phyloP scores from a whole-genome alignment of 2,888 invertebrate species.

The Drosophila pseudotakahashii region DNA sequence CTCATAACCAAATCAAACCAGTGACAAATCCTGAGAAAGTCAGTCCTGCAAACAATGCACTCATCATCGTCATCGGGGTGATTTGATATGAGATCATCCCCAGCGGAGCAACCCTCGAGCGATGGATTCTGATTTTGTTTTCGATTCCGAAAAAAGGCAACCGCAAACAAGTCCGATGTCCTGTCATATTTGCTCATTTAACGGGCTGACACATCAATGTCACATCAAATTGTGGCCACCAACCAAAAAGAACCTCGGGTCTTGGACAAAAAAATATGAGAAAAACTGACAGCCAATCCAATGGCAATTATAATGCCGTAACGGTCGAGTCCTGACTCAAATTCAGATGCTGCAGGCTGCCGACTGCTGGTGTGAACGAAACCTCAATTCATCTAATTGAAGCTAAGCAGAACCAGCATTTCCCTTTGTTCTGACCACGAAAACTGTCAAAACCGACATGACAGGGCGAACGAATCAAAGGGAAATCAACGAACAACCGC shows the following conservation, averaged over 20 bases:
- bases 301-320: conserved; percentile 76
- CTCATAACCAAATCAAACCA: conserved; percentile 55
- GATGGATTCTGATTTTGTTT: not conserved
- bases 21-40: conserved; percentile 79
- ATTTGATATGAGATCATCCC: conserved; percentile 28
- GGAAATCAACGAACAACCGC: conserved; percentile 55
- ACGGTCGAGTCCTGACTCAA: conserved; percentile 40
- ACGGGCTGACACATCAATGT: conserved; percentile 83
- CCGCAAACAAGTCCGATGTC: conserved; percentile 61
- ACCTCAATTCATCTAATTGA: conserved; percentile 78
- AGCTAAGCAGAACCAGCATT: conserved; percentile 75
- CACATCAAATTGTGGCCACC: conserved; percentile 69
- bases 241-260: conserved; percentile 47
- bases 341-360: conserved; percentile 21
- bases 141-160: conserved; percentile 19
- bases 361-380: conserved; percentile 52
- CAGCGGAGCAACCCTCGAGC: conserved; percentile 56
- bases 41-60: conserved; percentile 60
- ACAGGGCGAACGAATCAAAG: conserved; percentile 71
- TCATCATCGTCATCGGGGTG: conserved; percentile 45
- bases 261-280: conserved; percentile 51
- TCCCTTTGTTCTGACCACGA: conserved; percentile 43
- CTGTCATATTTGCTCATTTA: conserved; percentile 81
- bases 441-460: conserved; percentile 83
- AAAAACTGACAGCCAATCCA: conserved; percentile 81